Percentiles rank a stretch among this genome's conserved stretches.
phyloP scores from a whole-genome alignment of 2,888 invertebrate genomes.

The Netelia inedita region DNA sequence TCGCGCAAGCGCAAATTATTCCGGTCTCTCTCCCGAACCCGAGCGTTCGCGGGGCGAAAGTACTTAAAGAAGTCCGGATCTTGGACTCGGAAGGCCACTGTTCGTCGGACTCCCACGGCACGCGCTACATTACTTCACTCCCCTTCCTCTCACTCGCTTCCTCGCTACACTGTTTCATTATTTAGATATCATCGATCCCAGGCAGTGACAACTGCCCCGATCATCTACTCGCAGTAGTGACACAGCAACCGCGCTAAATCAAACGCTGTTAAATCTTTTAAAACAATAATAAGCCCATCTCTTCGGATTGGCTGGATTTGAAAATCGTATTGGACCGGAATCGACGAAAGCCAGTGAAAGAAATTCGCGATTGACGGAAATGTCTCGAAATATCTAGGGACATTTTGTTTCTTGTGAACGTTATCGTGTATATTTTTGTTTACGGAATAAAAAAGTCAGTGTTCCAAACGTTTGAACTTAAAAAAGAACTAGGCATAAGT shows the following conservation, averaged over 20 bases:
- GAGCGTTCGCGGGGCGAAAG: constrained; percentile 76
- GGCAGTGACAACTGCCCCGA: constrained; percentile 8
- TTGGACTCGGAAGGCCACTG: constrained; percentile 81
- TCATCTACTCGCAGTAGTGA: neutral
- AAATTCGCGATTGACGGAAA: neutral
- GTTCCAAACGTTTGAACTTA: neutral
- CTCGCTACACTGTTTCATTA: constrained; percentile 4
- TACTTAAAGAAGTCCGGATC: constrained; percentile 82
- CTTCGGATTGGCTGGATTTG: neutral
- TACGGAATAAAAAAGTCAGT: neutral
- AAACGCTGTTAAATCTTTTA: neutral
- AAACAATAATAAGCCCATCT: neutral
- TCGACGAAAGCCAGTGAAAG: constrained; percentile 21
- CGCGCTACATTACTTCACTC: constrained; percentile 73
- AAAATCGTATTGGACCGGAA: neutral
- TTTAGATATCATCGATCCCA: constrained; percentile 24
- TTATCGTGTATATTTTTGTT: neutral
- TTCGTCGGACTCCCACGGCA: constrained; percentile 79
- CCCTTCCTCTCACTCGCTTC: constrained; percentile 32
- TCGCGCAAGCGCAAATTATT: constrained; percentile 78
- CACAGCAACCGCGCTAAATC: constrained; percentile 8
- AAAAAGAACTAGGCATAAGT: neutral
- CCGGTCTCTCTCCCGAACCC: constrained; percentile 62
- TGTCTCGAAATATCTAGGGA: neutral
- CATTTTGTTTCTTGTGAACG: constrained; percentile 7